Percentiles rank a stretch among this genome's conserved stretches.
Conservation (phyloP, 2,888 invertebrate genomes). For the Acanthosoma haemorrhoidale region DNA sequence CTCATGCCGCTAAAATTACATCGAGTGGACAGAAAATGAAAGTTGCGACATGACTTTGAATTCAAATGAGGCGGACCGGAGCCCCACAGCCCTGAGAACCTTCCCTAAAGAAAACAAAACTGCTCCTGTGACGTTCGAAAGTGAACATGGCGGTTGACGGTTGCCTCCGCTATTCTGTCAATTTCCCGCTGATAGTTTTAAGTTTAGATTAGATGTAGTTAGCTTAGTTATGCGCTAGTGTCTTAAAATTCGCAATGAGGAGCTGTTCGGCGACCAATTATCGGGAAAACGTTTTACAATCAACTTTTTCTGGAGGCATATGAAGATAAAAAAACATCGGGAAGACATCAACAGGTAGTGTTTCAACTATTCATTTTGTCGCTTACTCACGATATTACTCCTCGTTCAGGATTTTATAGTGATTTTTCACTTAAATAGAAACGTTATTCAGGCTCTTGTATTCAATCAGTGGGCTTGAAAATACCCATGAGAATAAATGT, state of each 20-base stretch:
- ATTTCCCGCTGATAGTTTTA: not conserved
- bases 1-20: too few relatives aligned
- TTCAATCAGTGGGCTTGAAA: not conserved
- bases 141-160: slow-evolving; percentile 13
- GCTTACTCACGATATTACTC: not conserved
- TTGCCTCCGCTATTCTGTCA: not conserved
- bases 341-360: slow-evolving; percentile 5
- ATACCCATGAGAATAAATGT: not conserved
- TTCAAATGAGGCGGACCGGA: not conserved
- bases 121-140: slow-evolving; percentile 1
- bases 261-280: not conserved
- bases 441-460: too few relatives aligned
- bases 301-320: not conserved
- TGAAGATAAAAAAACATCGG: not conserved
- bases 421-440: too few relatives aligned
- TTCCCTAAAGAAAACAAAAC: not conserved
- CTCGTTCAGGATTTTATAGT: not conserved
- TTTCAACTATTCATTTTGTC: not conserved
- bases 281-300: not conserved
- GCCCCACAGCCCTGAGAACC: not conserved
- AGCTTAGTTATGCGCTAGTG: not conserved
- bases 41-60: too few relatives aligned
- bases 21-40: too few relatives aligned
- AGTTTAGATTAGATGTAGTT: not conserved
- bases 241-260: not conserved